phyloP scores from a whole-genome alignment of 2,888 invertebrate species.

The Argynnis bischoffii region DNA sequence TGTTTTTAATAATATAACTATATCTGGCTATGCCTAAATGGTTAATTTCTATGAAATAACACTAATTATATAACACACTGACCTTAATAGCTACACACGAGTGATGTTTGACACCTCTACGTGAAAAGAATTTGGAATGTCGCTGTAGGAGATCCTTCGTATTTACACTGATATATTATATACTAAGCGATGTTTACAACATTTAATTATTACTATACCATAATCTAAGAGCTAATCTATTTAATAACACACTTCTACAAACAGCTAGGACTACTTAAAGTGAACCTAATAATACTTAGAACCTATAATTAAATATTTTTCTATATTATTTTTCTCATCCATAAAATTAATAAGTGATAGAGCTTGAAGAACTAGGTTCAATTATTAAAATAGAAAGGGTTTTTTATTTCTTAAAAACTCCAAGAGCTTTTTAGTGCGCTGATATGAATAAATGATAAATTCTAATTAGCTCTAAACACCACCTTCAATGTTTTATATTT shows the following conservation, averaged over 20 bases:
- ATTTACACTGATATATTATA: conserved; percentile 35
- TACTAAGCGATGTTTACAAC: conserved; percentile 10
- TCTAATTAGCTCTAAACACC: background rate
- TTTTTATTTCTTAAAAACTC: background rate
- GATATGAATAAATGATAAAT: background rate
- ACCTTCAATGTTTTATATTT: background rate
- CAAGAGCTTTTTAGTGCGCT: background rate
- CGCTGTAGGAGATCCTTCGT: conserved; percentile 54
- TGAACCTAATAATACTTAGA: background rate
- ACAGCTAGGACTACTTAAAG: background rate
- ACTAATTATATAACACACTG: conserved; percentile 6
- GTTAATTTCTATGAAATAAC: background rate
- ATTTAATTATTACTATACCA: conserved; percentile 4
- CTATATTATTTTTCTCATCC: too few species aligned
- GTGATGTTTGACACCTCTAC: conserved; percentile 60
- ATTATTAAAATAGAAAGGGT: background rate
- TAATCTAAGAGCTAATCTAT: conserved; percentile 3
- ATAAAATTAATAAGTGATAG: too few species aligned
- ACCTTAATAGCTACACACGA: conserved; percentile 34
- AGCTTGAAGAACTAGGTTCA: background rate
- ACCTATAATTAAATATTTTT: background rate
- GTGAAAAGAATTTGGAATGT: conserved; percentile 69
- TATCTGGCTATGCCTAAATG: conserved; percentile 9
- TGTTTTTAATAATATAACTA: background rate
- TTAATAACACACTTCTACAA: conserved; percentile 26